A percentile compares a stretch with the other conserved stretches of the same genome.
phyloP scores from a whole-genome alignment of 2,888 invertebrate species.

The Agrochola lychnidis region DNA sequence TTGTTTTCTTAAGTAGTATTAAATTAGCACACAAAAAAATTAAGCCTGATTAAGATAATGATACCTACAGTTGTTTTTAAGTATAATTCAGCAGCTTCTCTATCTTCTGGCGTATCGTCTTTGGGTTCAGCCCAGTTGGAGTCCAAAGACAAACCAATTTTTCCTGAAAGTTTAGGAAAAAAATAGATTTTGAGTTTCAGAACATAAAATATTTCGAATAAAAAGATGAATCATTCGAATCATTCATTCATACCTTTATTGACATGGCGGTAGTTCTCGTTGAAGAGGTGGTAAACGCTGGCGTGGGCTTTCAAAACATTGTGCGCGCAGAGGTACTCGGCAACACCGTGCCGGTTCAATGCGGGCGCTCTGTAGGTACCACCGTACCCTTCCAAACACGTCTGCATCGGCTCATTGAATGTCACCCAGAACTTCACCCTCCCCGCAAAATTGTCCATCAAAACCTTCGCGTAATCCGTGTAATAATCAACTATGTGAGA shows the following conservation, averaged over 20 bases:
- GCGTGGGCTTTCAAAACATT: slow-evolving; percentile 94
- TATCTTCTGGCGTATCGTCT: slow-evolving; percentile 87
- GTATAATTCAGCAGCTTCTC: slow-evolving; percentile 91
- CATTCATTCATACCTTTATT: slow-evolving; percentile 86
- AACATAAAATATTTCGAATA: neutral
- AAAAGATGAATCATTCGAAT: neutral
- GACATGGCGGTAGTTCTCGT: slow-evolving; percentile 89
- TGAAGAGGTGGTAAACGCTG: slow-evolving; percentile 92
- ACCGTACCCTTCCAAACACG: slow-evolving; percentile 90
- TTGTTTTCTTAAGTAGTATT: neutral
- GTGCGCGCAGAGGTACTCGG: slow-evolving; percentile 93
- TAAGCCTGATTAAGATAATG: neutral
- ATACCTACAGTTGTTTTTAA: slow-evolving; percentile 91
- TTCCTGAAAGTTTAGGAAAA: slow-evolving; percentile 80
- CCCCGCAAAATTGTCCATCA: slow-evolving; percentile 91
- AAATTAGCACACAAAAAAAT: slow-evolving; percentile 20
- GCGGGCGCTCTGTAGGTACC: slow-evolving; percentile 91
- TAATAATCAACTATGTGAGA: slow-evolving; percentile 92
- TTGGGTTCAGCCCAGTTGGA: slow-evolving; percentile 92
- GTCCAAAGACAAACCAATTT: slow-evolving; percentile 92
- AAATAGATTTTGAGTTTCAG: neutral
- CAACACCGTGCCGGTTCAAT: slow-evolving; percentile 91
- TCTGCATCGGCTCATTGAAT: slow-evolving; percentile 93
- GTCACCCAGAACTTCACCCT: slow-evolving; percentile 94
- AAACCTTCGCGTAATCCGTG: slow-evolving; percentile 91